Evolutionary conservation across 2,888 invertebrate genomes (phyloP).

Genomic region (Artemia sp.): DNA sequence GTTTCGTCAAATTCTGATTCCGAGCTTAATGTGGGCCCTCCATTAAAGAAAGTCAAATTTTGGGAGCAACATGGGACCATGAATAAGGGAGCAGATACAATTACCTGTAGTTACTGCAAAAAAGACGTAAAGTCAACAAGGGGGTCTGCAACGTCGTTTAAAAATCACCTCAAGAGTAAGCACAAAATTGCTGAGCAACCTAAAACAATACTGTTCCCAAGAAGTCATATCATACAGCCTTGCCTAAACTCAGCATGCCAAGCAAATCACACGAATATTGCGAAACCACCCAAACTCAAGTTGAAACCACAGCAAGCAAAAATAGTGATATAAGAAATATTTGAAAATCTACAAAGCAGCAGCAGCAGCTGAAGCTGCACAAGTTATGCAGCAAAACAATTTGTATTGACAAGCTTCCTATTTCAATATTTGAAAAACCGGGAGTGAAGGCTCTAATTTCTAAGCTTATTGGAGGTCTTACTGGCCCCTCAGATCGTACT

Average conservation of each 20-base stretch:
- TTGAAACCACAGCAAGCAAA: background rate
- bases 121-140: background rate
- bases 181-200: background rate
- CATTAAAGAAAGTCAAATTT: background rate
- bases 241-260: background rate
- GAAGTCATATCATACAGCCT: background rate
- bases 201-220: background rate
- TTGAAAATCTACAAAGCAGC: background rate
- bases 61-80: background rate
- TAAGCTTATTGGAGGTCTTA: conserved; percentile 1
- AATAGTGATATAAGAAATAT: background rate
- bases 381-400: background rate
- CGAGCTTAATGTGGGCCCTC: background rate
- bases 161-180: background rate
- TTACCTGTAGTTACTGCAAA: background rate
- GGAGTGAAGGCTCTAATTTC: background rate
- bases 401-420: background rate
- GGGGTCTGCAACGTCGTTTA: background rate
- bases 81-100: background rate
- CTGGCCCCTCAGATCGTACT: background rate
- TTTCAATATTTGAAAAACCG: background rate
- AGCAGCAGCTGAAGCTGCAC: too few species aligned
- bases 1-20: background rate
- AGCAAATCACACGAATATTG: background rate
- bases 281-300: background rate